These are phyloP conservation scores for Acanthurus tractus DNA, from an alignment of 2,797 vertebrate species.

Conservation along the genomic window DNA sequence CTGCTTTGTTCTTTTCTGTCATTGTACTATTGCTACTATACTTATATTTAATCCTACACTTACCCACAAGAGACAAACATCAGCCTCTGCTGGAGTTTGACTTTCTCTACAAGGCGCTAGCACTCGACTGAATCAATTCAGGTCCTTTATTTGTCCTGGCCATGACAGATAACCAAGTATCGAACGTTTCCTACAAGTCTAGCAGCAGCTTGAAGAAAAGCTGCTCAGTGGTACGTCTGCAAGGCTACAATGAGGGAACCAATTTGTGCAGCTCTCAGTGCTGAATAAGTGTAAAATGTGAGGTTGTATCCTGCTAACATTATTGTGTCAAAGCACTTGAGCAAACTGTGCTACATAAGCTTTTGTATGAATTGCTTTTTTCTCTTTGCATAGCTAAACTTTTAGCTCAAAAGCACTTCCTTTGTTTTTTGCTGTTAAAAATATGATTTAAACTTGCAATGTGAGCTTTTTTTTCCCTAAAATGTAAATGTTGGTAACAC, in stretches of 20 bases:
- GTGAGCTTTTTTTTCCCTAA: not conserved
- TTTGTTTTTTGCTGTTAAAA: not conserved
- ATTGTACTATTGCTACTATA: not conserved
- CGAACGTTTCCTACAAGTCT: conserved; percentile 35
- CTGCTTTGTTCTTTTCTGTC: not conserved
- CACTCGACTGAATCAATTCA: conserved; percentile 26
- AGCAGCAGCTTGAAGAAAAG: conserved; percentile 20
- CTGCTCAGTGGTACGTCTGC: conserved; percentile 19
- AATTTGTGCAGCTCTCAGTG: conserved; percentile 13
- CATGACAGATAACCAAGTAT: conserved; percentile 50
- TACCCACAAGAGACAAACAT: conserved; percentile 24
- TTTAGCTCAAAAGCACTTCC: not conserved
- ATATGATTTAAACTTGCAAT: not conserved
- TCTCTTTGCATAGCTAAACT: not conserved
- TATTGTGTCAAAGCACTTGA: conserved; percentile 4
- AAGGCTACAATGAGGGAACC: conserved; percentile 15
- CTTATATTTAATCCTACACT: conserved; percentile 23
- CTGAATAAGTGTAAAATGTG: conserved; percentile 1
- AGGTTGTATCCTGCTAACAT: not conserved
- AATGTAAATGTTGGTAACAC: not conserved
- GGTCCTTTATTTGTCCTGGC: conserved; percentile 39
- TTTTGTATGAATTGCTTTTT: not conserved
- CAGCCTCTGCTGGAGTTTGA: conserved; percentile 6
- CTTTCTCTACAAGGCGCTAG: conserved; percentile 15
- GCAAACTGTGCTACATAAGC: not conserved